These are phyloP conservation scores for Bombus impatiens DNA, from an alignment of 1,140 invertebrate species.

Conservation along the genomic window DNA sequence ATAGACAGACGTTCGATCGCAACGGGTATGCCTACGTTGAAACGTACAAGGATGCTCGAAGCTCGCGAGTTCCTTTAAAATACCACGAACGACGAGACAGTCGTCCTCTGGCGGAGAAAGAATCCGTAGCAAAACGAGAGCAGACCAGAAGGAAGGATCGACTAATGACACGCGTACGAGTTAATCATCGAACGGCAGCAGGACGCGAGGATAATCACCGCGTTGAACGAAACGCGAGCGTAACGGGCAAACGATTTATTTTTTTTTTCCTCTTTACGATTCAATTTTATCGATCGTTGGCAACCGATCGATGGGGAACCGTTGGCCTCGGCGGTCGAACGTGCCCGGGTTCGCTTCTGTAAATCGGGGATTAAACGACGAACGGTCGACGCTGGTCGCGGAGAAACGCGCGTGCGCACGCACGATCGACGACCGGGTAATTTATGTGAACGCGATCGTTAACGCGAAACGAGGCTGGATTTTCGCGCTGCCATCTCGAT, in stretches of 20 bases:
- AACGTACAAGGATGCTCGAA: neutral
- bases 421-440: constrained; percentile 26
- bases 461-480: constrained; percentile 32
- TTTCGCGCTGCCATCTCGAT: constrained; percentile 26
- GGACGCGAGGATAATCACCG: constrained; percentile 41
- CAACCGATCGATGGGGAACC: neutral
- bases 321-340: neutral
- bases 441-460: constrained; percentile 36
- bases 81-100: neutral
- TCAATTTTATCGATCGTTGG: constrained; percentile 48
- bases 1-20: neutral
- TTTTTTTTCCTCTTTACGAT: constrained; percentile 42
- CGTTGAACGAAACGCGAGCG: neutral
- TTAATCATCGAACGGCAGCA: constrained; percentile 43
- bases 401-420: constrained; percentile 25
- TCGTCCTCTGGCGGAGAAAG: neutral
- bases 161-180: constrained; percentile 56
- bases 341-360: neutral
- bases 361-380: constrained; percentile 43
- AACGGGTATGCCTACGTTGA: too few species aligned
- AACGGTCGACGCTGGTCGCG: constrained; percentile 19
- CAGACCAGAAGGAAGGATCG: constrained; percentile 13
- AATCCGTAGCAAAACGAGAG: neutral
- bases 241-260: constrained; percentile 28
- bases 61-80: neutral